Evolutionary conservation across 2,797 vertebrate genomes (phyloP).

Genomic region (Mareca penelope): DNA sequence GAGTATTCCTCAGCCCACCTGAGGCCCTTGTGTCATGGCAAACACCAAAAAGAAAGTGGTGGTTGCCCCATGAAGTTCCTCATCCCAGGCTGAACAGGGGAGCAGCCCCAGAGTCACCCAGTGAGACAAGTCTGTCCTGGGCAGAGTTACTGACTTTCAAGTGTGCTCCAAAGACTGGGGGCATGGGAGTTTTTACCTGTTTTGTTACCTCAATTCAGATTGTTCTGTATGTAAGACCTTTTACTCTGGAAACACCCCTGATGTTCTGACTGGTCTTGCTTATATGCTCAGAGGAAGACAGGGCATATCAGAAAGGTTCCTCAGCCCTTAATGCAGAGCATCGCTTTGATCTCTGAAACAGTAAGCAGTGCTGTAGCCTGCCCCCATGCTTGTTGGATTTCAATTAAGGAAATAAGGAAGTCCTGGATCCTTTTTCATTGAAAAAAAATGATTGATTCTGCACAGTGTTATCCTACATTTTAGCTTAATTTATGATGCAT

Average conservation of each 20-base stretch:
- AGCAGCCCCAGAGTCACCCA: background rate
- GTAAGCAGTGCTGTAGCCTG: background rate
- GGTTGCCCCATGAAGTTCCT: background rate
- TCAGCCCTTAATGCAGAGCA: background rate
- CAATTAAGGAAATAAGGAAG: background rate
- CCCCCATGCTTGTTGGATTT: background rate
- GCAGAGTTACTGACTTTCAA: background rate
- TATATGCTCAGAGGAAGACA: background rate
- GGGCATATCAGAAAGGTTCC: background rate
- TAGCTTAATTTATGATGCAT: background rate
- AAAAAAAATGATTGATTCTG: background rate
- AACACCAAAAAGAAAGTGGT: background rate
- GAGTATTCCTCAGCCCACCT: background rate
- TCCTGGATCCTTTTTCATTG: background rate
- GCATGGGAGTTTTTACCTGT: background rate
- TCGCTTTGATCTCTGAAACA: background rate
- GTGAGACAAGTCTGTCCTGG: background rate
- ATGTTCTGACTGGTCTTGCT: background rate
- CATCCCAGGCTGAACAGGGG: background rate
- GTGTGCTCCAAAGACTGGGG: background rate
- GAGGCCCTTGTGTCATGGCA: background rate
- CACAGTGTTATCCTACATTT: background rate
- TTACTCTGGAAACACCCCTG: background rate
- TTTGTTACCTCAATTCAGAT: background rate
- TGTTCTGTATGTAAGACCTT: background rate